These are phyloP conservation scores for Halisarca cf. caerulea DNA, from an alignment of 37 sponge, comb jelly and placozoan species.

Conservation along the genomic window DNA sequence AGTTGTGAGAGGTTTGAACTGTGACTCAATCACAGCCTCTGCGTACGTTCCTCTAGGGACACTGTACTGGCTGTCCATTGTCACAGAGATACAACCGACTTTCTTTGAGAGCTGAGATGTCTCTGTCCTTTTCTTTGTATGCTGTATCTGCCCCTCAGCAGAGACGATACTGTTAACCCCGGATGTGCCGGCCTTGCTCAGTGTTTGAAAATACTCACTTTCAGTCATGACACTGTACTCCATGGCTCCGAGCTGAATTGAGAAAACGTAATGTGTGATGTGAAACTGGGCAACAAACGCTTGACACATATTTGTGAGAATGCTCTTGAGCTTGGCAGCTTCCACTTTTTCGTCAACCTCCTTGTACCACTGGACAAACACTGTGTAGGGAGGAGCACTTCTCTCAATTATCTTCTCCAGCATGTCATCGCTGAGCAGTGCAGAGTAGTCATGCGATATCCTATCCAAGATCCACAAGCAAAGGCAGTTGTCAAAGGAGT, in stretches of 20 bases:
- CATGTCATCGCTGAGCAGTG: background rate
- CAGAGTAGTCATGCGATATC: background rate
- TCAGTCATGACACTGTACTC: slow-evolving; percentile 3
- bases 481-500: slow-evolving; percentile 40
- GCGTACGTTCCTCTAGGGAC: slow-evolving; percentile 40
- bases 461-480: slow-evolving; percentile 48
- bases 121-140: background rate
- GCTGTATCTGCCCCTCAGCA: background rate
- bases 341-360: background rate
- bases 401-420: background rate
- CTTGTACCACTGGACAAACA: background rate
- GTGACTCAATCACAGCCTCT: slow-evolving; percentile 59
- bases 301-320: background rate
- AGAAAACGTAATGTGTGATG: slow-evolving; percentile 1
- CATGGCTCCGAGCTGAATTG: background rate
- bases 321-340: background rate
- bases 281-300: background rate
- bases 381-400: background rate
- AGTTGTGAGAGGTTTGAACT: slow-evolving; percentile 38
- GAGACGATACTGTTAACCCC: background rate
- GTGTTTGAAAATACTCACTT: background rate
- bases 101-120: background rate
- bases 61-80: background rate
- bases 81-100: background rate
- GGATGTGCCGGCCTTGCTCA: background rate